Base-by-base conservation (phyloP, 2,113 vertebrate genomes). In the Scortum barcoo region DNA sequence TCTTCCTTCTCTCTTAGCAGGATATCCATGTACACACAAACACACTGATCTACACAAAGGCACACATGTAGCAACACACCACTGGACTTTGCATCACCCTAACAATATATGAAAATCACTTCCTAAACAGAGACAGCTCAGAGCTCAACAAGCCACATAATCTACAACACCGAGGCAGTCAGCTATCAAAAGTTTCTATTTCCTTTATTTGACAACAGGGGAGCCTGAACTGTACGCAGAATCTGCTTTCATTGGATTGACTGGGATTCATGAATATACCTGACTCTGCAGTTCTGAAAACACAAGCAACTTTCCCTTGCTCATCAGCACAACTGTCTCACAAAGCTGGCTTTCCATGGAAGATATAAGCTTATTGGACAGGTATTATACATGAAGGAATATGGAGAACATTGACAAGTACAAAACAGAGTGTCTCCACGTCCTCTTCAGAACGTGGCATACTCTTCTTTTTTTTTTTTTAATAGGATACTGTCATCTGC, bases 281-380 rank as follows among this genome's bases (percentile, higher is more conserved):
- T 50, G 54, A 84, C 56, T 78, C 67, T 50, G 81, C 73, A 77
- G 48, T 83, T 76, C 33, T 38, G 2, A 54, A 61, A 66, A 48
- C 50, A 72, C 24, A 65, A 78, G 42, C 24, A 78, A 74, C 70
- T 63, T 80, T 60, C 17, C n/a, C 3, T 22, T 33, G 30, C 40
- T 62, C 76, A 75, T 80, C 76, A 84, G 75, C 81, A 84, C 53
- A 78, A 61, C 69, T 74, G 76, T 78, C 81, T 68, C 22, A 46
- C 48, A 61, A 73, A 48, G 16, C 63, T 42, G 54, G 38, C 53
- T 46, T 68, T 62, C 26, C 8, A 5, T 67, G n/a, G 36, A 62
- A n/a, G n/a, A 36, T 48, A 38, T 48, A 40, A 58, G 20, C 24
- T 71, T 48, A 40, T 51, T 60, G 40, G 83, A 71, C 65, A 71